These are phyloP conservation scores for Vulpes lagopus DNA, from an alignment of 2,113 vertebrate genomes.

Conservation along the genomic window DNA sequence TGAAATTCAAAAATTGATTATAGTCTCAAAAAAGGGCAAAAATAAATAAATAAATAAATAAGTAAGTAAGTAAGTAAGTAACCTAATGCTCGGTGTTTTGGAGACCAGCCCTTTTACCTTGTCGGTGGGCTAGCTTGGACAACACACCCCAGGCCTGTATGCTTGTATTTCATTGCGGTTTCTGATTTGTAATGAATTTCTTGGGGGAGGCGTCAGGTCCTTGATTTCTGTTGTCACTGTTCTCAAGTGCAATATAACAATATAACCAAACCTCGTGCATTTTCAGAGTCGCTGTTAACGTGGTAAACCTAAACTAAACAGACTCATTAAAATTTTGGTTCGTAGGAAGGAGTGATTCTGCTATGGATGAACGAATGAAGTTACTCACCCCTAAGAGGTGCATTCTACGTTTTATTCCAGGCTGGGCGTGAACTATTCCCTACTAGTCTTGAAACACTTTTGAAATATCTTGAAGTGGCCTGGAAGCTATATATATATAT, in stretches of 20 bases:
- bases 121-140: neutral
- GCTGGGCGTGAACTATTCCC: neutral
- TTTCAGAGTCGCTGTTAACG: slow-evolving; percentile 28
- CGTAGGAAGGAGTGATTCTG: slow-evolving; percentile 26
- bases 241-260: slow-evolving; percentile 77
- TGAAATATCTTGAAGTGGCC: slow-evolving; percentile 50
- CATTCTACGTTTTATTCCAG: slow-evolving; percentile 59
- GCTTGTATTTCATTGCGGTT: slow-evolving; percentile 43
- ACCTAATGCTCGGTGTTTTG: neutral
- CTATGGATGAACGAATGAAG: neutral
- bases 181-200: slow-evolving; percentile 11
- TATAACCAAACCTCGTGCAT: slow-evolving; percentile 55
- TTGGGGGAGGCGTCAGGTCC: slow-evolving; percentile 61
- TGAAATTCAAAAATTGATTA: neutral
- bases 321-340: slow-evolving; percentile 48
- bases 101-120: slow-evolving; percentile 20
- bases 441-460: slow-evolving; percentile 48
- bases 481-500: slow-evolving; percentile 19
- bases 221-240: neutral
- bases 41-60: neutral
- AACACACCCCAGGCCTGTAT: neutral
- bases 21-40: slow-evolving; percentile 1
- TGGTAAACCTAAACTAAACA: neutral
- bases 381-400: neutral
- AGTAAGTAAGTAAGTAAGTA: neutral